Percentiles rank a stretch among this genome's conserved stretches.
These are phyloP conservation scores for Timema cristinae DNA, from an alignment of 2,888 invertebrate species.

Conservation along the genomic window DNA sequence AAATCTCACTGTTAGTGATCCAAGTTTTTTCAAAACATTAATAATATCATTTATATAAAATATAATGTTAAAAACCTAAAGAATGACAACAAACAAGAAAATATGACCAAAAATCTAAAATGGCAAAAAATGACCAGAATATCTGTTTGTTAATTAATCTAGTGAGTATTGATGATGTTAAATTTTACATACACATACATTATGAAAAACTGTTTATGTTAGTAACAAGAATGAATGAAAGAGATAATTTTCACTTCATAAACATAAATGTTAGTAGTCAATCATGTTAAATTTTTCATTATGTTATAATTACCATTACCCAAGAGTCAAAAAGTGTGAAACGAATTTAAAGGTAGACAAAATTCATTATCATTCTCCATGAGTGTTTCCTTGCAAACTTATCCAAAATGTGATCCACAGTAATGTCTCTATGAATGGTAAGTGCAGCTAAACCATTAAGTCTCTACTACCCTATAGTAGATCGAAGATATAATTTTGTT, in stretches of 20 bases:
- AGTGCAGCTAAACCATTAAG: conserved; percentile 10
- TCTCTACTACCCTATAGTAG: not conserved
- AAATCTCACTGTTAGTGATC: too few relatives aligned
- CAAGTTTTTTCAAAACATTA: too few relatives aligned
- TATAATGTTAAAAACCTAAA: too few relatives aligned
- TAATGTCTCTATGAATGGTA: conserved; percentile 9
- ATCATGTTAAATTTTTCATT: not conserved
- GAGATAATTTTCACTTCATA: not conserved
- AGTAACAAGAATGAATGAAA: too few relatives aligned
- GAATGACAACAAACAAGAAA: too few relatives aligned
- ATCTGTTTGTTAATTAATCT: too few relatives aligned
- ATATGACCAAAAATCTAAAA: too few relatives aligned
- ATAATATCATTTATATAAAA: too few relatives aligned
- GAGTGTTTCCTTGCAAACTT: not conserved
- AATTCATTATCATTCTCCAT: conserved; percentile 5
- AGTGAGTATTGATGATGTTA: too few relatives aligned
- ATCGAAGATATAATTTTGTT: not conserved
- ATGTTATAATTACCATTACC: conserved; percentile 1
- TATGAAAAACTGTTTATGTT: too few relatives aligned
- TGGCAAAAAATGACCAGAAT: too few relatives aligned
- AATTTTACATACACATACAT: too few relatives aligned
- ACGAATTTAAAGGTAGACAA: not conserved
- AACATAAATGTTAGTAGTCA: not conserved
- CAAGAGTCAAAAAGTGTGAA: not conserved
- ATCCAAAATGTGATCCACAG: conserved; percentile 14